Evolutionary conservation across 2,797 vertebrate species (phyloP), one percentile per base, ranked within the genome.

Genomic region (Danio aesculapii): DNA sequence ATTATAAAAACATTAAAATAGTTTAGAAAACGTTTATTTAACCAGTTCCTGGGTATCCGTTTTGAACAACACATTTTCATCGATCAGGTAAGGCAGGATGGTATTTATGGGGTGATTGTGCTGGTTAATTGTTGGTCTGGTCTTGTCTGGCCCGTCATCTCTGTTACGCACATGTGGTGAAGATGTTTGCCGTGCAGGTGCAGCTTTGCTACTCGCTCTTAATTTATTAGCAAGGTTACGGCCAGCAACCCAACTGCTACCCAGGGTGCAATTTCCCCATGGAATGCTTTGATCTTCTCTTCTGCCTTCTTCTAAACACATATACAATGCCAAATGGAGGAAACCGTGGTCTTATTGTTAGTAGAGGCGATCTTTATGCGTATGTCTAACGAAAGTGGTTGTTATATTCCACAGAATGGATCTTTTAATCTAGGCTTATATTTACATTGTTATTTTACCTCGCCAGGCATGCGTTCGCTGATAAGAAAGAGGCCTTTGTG

Each of bases 251-350:
- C 93, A 93, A 92, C 88, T 85, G 89, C 90, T 92, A 49, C 93
- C 92, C 89, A 58, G 84, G 90, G 92, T 83, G 91, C 93, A 79
- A 86, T 83, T 85, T 91, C 87, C 75, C 0, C 9, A 81, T 94
- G 88, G 95, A 98, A 97, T 96, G 96, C 96, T 98, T 97, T 98
- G 95, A 98, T 95, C 93, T 73, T 87, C 72, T 84, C 79, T 74
- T 59, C 81, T 77, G 83, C 81, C 77, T 83, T 84, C 81, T 69
- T 84, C 81, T 69, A 86, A 83, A 86, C 85, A 86, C 81, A 75
- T 77, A 90, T 87, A 81, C 83, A 87, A 81, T 77, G 89, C 90
- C 90, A 88, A 92, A 91, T 77, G 58, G 57, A 86, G 30, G 30
- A 30, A 30, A 30, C 30, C 30, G 30, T 72, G 41, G 30, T 72